These are phyloP conservation scores for Phoxinus dragarum DNA, from an alignment of 2,797 vertebrate species.

Conservation along the genomic window DNA sequence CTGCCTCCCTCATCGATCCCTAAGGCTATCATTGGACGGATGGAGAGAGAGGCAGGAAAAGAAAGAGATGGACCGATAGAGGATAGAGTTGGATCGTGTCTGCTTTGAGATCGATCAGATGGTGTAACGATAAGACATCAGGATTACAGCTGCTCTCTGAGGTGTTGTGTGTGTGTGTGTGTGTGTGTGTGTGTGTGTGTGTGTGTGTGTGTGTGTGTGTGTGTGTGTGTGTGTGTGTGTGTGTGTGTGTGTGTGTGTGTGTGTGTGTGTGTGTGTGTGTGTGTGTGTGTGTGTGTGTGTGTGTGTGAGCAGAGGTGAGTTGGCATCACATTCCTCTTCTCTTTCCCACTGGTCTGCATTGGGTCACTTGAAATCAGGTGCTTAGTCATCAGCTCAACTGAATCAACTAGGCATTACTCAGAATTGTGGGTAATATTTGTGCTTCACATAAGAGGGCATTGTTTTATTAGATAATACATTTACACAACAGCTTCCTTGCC, in stretches of 20 bases:
- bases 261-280: background rate
- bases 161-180: background rate
- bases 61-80: conserved; percentile 37
- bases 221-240: background rate
- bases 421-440: conserved; percentile 6
- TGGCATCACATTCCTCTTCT: background rate
- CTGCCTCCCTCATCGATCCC: conserved; percentile 46
- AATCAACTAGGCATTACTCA: conserved; percentile 5
- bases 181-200: background rate
- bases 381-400: background rate
- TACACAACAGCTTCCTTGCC: conserved; percentile 28
- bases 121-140: conserved; percentile 53
- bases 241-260: background rate
- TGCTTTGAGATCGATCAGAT: conserved; percentile 52
- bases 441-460: background rate
- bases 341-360: background rate
- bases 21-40: conserved; percentile 20
- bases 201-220: background rate
- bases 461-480: conserved; percentile 33
- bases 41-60: conserved; percentile 22
- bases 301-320: background rate
- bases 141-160: conserved; percentile 40
- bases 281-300: background rate
- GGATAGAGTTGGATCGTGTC: conserved; percentile 32
- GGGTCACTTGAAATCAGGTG: conserved; percentile 17